phyloP scores from a whole-genome alignment of 1,140 invertebrate genomes.

The roundworm (Caenorhabditis elegans) region WBcel235 BX284602.5:7676001-7676500 shows the following conservation, averaged over 20 bases:
- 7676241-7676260: conserved; percentile 25
- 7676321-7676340: neutral
- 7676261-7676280: conserved; percentile 27
- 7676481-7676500: neutral
- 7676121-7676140: no score
- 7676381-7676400: conserved; percentile 28
- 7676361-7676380: conserved; percentile 1
- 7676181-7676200: neutral
- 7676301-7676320: conserved; percentile 15
- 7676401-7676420: neutral
- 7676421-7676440: neutral
- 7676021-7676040: no score
- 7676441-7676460: conserved; percentile 28
- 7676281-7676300: conserved; percentile 19
- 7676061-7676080: no score
- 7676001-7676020: no score
- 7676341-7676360: neutral
- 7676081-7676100: no score
- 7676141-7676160: no score
- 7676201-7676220: neutral
- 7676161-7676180: neutral
- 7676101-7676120: no score
- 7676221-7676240: conserved; percentile 20
- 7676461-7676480: conserved; percentile 15
- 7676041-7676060: no score